phyloP scores from a whole-genome alignment of 1,140 invertebrate species.

The Cataglyphis hispanica region DNA sequence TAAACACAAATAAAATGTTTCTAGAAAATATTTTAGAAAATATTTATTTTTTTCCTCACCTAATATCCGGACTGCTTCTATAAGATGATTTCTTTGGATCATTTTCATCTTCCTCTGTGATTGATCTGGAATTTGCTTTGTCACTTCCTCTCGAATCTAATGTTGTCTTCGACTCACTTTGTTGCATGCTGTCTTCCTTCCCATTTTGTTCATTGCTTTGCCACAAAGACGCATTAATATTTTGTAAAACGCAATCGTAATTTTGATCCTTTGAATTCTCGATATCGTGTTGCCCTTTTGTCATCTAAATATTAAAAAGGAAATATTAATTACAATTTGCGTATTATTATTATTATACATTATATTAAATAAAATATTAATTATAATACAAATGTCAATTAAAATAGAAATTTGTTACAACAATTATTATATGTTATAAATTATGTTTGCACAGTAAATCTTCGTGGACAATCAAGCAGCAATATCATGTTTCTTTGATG shows the following conservation, averaged over 20 bases:
- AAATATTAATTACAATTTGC: background rate
- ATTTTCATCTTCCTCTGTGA: constrained; percentile 47
- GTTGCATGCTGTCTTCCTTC: constrained; percentile 67
- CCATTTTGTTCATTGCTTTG: constrained; percentile 63
- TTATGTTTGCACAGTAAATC: background rate
- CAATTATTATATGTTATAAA: constrained; percentile 17
- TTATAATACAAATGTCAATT: no score
- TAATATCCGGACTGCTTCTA: constrained; percentile 73
- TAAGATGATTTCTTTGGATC: constrained; percentile 72
- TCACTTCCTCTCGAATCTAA: constrained; percentile 72
- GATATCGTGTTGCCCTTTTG: background rate
- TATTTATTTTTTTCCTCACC: constrained; percentile 65
- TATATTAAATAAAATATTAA: no score
- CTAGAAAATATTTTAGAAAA: background rate
- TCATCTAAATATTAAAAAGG: background rate
- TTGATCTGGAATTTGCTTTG: constrained; percentile 67
- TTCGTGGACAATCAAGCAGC: background rate
- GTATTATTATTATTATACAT: background rate
- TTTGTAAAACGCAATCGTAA: constrained; percentile 74
- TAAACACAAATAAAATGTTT: background rate
- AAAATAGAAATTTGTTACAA: background rate
- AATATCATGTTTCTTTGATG: background rate
- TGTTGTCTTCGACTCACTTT: constrained; percentile 68
- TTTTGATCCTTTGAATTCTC: constrained; percentile 67
- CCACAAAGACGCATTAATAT: constrained; percentile 74